Conservation (phyloP, 2,797 vertebrate species). For the Liasis olivaceus region DNA sequence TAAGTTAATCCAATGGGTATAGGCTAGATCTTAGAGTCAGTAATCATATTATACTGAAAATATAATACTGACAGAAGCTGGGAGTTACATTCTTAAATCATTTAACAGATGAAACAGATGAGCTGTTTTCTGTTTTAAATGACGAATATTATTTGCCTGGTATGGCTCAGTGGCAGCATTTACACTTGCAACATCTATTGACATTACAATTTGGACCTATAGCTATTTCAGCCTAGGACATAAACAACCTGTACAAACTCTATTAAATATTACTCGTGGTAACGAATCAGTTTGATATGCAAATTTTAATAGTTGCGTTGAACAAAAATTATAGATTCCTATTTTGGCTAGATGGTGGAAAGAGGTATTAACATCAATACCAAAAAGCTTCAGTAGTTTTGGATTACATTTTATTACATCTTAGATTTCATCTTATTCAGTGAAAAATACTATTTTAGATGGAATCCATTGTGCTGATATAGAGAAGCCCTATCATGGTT, state of each 20-base stretch:
- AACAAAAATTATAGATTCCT: not conserved
- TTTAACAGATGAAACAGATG: not conserved
- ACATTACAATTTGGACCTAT: too few species aligned
- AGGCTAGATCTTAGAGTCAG: not conserved
- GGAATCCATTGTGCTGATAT: not conserved
- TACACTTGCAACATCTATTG: not conserved
- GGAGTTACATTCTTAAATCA: not conserved
- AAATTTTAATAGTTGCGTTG: not conserved
- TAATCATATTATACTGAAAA: not conserved
- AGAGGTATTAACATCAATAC: not conserved
- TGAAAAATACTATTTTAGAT: not conserved
- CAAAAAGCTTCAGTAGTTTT: not conserved
- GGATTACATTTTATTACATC: not conserved
- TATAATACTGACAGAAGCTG: not conserved
- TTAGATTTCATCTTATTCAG: not conserved
- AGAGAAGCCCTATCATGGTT: not conserved
- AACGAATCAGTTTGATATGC: not conserved
- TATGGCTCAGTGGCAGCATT: not conserved
- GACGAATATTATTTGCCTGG: not conserved
- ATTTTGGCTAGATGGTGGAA: not conserved
- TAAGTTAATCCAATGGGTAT: not conserved
- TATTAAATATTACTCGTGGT: not conserved
- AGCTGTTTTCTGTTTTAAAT: not conserved
- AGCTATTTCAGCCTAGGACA: not conserved
- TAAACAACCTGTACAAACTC: not conserved